These are phyloP conservation scores for Rousettus leschenaultii DNA, from an alignment of 2,113 vertebrate genomes.

Conservation along the genomic window DNA sequence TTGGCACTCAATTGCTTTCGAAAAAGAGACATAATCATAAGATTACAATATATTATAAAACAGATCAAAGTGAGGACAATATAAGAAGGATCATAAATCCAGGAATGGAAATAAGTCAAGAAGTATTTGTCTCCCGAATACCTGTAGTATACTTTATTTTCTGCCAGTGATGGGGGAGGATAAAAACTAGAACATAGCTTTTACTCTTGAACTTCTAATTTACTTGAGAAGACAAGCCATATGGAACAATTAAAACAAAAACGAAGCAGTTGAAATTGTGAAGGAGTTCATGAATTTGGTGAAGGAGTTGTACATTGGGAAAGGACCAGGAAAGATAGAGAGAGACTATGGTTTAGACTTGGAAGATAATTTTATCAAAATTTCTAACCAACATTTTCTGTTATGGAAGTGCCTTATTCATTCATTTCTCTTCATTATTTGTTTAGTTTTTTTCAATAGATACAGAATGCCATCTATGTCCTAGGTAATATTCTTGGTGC, in stretches of 20 bases:
- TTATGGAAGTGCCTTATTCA: not conserved
- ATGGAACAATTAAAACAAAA: not conserved
- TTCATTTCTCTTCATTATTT: not conserved
- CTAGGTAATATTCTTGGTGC: not conserved
- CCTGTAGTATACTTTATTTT: not conserved
- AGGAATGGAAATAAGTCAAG: not conserved
- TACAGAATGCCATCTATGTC: not conserved
- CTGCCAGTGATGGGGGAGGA: not conserved
- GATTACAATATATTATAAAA: slow-evolving; percentile 27
- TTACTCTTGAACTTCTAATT: not conserved
- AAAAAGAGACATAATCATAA: slow-evolving; percentile 34
- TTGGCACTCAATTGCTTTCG: slow-evolving; percentile 36
- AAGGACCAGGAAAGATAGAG: not conserved
- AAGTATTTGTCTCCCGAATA: not conserved
- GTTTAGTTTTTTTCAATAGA: not conserved
- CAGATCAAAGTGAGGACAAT: not conserved
- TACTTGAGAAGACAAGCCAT: not conserved
- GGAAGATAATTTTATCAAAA: not conserved
- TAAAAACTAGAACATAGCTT: not conserved
- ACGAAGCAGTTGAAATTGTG: not conserved
- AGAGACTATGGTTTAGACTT: not conserved
- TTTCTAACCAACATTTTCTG: not conserved
- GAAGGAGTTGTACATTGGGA: not conserved
- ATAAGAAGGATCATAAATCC: not conserved
- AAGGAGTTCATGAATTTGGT: not conserved